A percentile compares a stretch with the other conserved stretches of the same genome.
phyloP scores from a whole-genome alignment of 2,888 invertebrate genomes.

The Erebia ligea region DNA sequence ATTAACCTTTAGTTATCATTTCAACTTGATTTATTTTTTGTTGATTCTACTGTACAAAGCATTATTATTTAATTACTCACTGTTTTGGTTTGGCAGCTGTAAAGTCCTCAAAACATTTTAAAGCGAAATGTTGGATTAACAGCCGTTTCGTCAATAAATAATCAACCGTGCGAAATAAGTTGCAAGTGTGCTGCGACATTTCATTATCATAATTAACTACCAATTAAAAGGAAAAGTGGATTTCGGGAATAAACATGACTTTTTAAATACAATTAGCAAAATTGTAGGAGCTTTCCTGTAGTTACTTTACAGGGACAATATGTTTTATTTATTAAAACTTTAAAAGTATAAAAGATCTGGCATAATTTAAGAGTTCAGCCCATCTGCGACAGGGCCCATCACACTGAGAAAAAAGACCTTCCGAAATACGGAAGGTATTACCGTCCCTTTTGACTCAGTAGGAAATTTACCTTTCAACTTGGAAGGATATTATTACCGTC shows the following conservation, averaged over 20 bases:
- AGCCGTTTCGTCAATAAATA: neutral
- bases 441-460: too few species aligned
- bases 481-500: too few species aligned
- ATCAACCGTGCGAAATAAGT: conserved; percentile 1
- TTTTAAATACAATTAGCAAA: neutral
- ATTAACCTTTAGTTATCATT: too few species aligned
- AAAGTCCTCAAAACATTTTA: neutral
- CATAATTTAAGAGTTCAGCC: too few species aligned
- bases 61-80: neutral
- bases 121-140: neutral
- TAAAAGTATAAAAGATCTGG: neutral
- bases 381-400: too few species aligned
- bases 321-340: neutral
- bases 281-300: neutral
- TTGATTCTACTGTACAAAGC: neutral
- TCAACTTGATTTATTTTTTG: too few species aligned
- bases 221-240: conserved; percentile 1
- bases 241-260: neutral
- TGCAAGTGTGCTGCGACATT: neutral
- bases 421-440: too few species aligned
- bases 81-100: neutral
- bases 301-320: neutral
- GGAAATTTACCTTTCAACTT: too few species aligned
- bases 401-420: too few species aligned
- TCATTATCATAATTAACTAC: conserved; percentile 4